Percentiles rank a stretch among this genome's conserved stretches.
These are phyloP conservation scores for Cotesia glomerata DNA, from an alignment of 1,140 invertebrate species.

Conservation along the genomic window DNA sequence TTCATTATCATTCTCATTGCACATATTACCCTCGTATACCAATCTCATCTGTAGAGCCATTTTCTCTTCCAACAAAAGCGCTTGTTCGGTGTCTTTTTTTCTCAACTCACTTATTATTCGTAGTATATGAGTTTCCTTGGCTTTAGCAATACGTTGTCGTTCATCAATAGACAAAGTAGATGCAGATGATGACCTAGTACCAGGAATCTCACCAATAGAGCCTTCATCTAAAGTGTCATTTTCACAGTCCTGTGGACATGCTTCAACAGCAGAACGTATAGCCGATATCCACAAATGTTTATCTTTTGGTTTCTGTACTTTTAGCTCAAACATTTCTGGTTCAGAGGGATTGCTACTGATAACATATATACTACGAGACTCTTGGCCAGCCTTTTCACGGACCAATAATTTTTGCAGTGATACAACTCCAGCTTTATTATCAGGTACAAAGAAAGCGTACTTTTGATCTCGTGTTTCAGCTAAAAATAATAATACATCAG, in stretches of 20 bases:
- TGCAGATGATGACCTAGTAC: conserved; percentile 51
- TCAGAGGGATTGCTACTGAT: conserved; percentile 85
- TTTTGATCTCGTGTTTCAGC: conserved; percentile 84
- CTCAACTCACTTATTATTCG: conserved; percentile 77
- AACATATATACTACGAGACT: conserved; percentile 86
- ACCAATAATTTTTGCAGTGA: conserved; percentile 90
- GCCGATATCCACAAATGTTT: conserved; percentile 87
- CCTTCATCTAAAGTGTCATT: conserved; percentile 66
- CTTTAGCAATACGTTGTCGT: conserved; percentile 72
- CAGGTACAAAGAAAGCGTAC: conserved; percentile 84
- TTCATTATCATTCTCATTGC: conserved; percentile 50
- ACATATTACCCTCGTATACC: conserved; percentile 70
- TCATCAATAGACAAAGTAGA: conserved; percentile 73
- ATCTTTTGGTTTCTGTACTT: conserved; percentile 87
- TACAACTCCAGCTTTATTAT: conserved; percentile 89
- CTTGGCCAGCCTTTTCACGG: conserved; percentile 89
- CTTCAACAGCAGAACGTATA: conserved; percentile 75
- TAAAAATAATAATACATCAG: conserved; percentile 90
- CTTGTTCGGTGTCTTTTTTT: conserved; percentile 87
- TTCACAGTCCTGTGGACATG: conserved; percentile 72
- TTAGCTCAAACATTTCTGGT: conserved; percentile 95
- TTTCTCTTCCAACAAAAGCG: conserved; percentile 85
- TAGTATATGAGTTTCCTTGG: conserved; percentile 74
- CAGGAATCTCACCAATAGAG: conserved; percentile 54
- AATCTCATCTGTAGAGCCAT: conserved; percentile 82